Evolutionary conservation across 2,113 vertebrate genomes (phyloP).

Genomic region (Galeopterus variegatus): DNA sequence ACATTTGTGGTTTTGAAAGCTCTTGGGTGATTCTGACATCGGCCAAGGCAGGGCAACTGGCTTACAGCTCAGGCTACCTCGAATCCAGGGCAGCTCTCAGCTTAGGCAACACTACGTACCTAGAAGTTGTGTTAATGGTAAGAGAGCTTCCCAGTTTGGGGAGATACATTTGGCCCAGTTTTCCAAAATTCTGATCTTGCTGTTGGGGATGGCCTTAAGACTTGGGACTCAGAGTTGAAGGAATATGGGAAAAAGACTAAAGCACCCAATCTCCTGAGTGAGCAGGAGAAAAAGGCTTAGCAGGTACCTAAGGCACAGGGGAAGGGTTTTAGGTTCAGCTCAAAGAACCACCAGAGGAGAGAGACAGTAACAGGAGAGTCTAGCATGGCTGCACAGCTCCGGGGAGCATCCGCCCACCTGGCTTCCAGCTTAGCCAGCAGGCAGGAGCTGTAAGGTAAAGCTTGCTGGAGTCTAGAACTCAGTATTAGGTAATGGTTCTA

Average conservation of each 20-base stretch:
- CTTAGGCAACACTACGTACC: neutral
- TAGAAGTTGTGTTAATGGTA: neutral
- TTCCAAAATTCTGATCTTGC: constrained; percentile 49
- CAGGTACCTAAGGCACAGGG: neutral
- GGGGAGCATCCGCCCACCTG: neutral
- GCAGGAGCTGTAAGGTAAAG: neutral
- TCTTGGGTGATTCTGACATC: constrained; percentile 23
- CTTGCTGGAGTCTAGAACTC: neutral
- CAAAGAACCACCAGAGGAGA: neutral
- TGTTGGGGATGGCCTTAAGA: neutral
- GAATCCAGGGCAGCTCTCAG: neutral
- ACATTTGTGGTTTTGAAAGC: constrained; percentile 61
- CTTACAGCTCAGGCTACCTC: neutral
- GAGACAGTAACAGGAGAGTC: neutral
- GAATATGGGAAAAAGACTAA: neutral
- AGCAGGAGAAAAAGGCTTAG: neutral
- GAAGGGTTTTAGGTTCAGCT: neutral
- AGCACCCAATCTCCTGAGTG: neutral
- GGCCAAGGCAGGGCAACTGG: neutral
- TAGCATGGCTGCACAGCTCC: neutral
- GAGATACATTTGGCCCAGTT: constrained; percentile 16
- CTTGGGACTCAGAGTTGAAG: neutral
- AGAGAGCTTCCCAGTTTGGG: constrained; percentile 48
- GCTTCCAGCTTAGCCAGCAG: neutral
- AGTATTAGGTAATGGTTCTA: neutral